Percentiles rank a stretch among this genome's conserved stretches.
Evolutionary conservation across 2,113 vertebrate species (phyloP).

Genomic region (Heptranchias perlo): DNA sequence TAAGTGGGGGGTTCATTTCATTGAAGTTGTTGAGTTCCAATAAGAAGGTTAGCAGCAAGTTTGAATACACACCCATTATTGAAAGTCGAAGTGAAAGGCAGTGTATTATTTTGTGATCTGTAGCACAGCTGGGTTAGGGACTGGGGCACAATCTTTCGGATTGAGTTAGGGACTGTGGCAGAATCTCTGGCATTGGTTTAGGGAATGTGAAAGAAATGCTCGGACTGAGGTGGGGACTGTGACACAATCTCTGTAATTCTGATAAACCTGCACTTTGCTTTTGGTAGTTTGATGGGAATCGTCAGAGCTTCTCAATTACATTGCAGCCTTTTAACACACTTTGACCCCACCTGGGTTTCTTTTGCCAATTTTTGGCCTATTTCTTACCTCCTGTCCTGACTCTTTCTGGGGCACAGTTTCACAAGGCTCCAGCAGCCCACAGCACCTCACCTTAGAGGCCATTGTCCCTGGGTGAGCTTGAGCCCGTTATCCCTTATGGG

Average conservation of each 20-base stretch:
- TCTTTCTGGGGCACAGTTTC: background rate
- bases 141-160: background rate
- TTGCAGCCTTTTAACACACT: background rate
- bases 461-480: background rate
- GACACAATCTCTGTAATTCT: background rate
- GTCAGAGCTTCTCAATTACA: background rate
- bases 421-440: background rate
- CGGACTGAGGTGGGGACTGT: background rate
- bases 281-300: background rate
- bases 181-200: background rate
- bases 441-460: background rate
- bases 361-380: background rate
- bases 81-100: too few species aligned
- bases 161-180: background rate
- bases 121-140: background rate
- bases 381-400: background rate
- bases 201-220: background rate
- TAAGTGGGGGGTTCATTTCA: too few species aligned
- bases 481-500: background rate
- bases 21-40: too few species aligned
- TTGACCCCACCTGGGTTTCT: background rate
- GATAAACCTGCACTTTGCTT: background rate
- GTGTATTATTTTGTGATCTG: background rate
- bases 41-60: too few species aligned
- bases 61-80: too few species aligned